Evolutionary conservation across 2,888 invertebrate species (phyloP), one percentile per base, ranked within the genome.

Genomic region (Pachydiplax longipennis): DNA sequence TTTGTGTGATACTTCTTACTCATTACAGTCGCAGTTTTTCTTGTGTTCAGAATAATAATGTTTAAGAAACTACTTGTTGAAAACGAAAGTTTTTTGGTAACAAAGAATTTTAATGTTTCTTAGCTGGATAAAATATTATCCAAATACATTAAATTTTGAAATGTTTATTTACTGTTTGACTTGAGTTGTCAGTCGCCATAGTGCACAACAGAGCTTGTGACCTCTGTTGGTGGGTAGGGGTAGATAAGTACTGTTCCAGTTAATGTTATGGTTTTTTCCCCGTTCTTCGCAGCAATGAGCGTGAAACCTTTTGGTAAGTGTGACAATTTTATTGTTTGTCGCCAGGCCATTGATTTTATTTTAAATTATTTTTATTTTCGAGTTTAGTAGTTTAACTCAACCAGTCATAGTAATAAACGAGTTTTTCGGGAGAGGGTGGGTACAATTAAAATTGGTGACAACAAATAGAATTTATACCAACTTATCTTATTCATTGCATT

Each of bases 201-300:
- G 65, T 87, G 87, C 87, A 87, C 87, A 87, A 87, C 87, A 87
- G 61, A 65, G 35, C 87, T 87, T 65, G 61, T 87, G 87, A 87
- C 87, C 87, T 87, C 87, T 87, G 87, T 87, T 61, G 87, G 87
- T 87, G 82, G 82, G 25, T 48, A 25, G 48, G 25, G 87, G 61
- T 22, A n/a, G 40, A 37, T 37, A 81, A 81, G 22, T 37, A 12
- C 61, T 31, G 83, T 83, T 58, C 83, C 15, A 83, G 58, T 53
- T 35, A 58, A 37, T 37, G 82, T 61, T 15, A 87, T 61, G 87
- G 25, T 8, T 15, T 48, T 65, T 87, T 22, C n/a, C 3, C 37
- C 18, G 87, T 22, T 61, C 12, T 65, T 35, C 31, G 6, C 37
- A 8, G 61, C 58, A 61, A 87, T 8, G 65, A 65, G 22, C 5